Conservation (phyloP, 1,140 invertebrate species). For the Cheumatopsyche charites region DNA sequence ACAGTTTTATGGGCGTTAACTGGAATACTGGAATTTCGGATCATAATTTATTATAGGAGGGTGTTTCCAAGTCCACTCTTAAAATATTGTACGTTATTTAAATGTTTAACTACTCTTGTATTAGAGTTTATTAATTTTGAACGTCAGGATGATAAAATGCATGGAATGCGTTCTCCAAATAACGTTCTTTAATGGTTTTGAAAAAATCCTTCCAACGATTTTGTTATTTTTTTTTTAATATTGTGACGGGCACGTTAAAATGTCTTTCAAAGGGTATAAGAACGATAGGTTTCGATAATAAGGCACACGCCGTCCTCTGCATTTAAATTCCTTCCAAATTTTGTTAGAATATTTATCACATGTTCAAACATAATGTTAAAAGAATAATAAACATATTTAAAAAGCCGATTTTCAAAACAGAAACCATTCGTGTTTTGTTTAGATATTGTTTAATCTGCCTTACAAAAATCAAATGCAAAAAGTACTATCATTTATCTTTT, state of each 20-base stretch:
- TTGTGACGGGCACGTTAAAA: constrained; percentile 14
- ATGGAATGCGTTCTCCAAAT: neutral
- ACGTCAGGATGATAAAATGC: neutral
- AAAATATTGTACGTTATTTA: too few relatives aligned
- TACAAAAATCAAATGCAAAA: too few relatives aligned
- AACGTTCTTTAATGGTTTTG: neutral
- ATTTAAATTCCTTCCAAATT: constrained; percentile 29
- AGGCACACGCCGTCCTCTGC: constrained; percentile 15
- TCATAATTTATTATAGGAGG: constrained; percentile 8
- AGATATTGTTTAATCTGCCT: too few relatives aligned
- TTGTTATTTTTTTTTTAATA: neutral
- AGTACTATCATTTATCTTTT: too few relatives aligned
- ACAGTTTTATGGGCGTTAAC: constrained; percentile 30
- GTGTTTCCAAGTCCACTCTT: too few relatives aligned
- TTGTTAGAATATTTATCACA: neutral
- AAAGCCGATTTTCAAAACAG: too few relatives aligned
- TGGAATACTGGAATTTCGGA: constrained; percentile 2
- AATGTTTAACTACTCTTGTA: neutral
- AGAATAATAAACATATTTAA: too few relatives aligned
- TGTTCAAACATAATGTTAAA: too few relatives aligned
- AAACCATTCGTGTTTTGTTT: too few relatives aligned
- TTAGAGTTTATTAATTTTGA: neutral
- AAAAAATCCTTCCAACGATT: neutral
- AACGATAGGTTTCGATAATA: constrained; percentile 15
- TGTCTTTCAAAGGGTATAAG: constrained; percentile 5